A percentile compares a stretch with the other conserved stretches of the same genome.
phyloP scores from a whole-genome alignment of 2,113 vertebrate genomes.

The Menura novaehollandiae region DNA sequence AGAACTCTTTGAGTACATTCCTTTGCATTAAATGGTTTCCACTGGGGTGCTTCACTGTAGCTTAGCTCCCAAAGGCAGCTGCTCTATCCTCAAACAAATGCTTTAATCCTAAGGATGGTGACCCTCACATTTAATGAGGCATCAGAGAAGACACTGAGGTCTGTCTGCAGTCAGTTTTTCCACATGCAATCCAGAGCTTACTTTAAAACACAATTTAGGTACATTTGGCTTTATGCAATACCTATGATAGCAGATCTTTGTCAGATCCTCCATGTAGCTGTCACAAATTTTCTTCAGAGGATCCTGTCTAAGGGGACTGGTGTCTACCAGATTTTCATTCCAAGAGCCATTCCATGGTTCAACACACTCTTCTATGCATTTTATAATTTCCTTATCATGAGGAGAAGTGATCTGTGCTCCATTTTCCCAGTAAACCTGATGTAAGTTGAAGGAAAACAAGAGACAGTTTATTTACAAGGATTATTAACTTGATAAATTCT shows the following conservation, averaged over 20 bases:
- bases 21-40: neutral
- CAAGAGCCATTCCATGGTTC: slow-evolving; percentile 90
- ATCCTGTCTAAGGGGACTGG: slow-evolving; percentile 79
- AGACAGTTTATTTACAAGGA: neutral
- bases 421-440: slow-evolving; percentile 91
- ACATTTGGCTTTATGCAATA: slow-evolving; percentile 3
- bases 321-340: slow-evolving; percentile 82
- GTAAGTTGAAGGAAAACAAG: neutral
- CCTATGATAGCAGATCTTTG: slow-evolving; percentile 88
- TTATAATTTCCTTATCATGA: slow-evolving; percentile 89
- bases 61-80: neutral
- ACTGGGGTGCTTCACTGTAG: neutral
- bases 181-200: neutral
- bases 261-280: slow-evolving; percentile 87
- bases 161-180: neutral
- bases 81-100: neutral
- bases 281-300: slow-evolving; percentile 80
- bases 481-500: neutral
- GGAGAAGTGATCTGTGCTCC: slow-evolving; percentile 90
- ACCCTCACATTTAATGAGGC: neutral
- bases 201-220: fast-evolving
- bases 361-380: slow-evolving; percentile 83
- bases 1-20: neutral
- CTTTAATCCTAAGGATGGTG: neutral
- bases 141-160: neutral